A percentile compares a stretch with the other conserved stretches of the same genome.
These are phyloP conservation scores for Phrynocephalus forsythii DNA, from an alignment of 2,797 vertebrate species.

Conservation along the genomic window DNA sequence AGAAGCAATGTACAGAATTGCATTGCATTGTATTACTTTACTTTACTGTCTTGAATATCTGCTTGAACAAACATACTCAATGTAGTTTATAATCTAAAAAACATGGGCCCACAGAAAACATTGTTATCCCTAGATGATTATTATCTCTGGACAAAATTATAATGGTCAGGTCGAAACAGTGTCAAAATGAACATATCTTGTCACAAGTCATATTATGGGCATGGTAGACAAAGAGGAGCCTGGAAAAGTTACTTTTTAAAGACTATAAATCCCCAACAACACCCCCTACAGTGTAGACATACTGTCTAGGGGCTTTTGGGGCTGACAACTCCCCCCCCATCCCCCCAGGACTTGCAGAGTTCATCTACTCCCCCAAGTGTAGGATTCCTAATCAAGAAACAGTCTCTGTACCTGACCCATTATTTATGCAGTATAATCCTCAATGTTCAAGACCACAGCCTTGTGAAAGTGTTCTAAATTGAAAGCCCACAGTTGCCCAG, in stretches of 20 bases:
- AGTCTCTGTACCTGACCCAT: not conserved
- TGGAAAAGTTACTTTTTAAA: not conserved
- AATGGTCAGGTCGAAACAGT: not conserved
- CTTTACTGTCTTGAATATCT: not conserved
- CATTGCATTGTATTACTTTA: no score
- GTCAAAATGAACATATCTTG: not conserved
- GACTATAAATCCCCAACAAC: not conserved
- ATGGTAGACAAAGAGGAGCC: not conserved
- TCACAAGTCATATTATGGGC: not conserved
- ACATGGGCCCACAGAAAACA: no score
- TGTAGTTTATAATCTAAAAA: no score
- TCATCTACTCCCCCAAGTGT: not conserved
- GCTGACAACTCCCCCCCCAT: no score
- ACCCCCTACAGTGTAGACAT: not conserved
- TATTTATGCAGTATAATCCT: not conserved
- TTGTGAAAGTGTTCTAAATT: conserved; percentile 4
- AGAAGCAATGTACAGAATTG: no score
- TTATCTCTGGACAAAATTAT: no score
- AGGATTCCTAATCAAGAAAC: no score
- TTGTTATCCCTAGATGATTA: no score
- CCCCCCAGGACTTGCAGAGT: not conserved
- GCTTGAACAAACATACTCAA: not conserved
- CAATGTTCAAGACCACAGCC: not conserved
- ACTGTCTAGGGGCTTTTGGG: no score
- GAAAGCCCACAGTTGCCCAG: not conserved